Evolutionary conservation across 2,797 vertebrate genomes (phyloP), one percentile per base, ranked within the genome.

Genomic region (Hyperoplus lanceolatus): DNA sequence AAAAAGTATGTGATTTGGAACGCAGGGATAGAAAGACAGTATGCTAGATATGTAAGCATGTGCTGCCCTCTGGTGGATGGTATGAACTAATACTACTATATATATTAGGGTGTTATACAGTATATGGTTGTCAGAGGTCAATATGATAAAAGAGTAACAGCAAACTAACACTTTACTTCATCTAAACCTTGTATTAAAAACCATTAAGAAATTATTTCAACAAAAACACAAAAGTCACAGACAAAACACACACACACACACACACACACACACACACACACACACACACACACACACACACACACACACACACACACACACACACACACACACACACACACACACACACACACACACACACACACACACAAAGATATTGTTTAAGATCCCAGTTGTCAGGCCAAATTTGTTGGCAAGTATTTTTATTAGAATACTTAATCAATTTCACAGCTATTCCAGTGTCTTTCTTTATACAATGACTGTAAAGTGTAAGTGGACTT

Each of bases 31-130:
- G 12, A 46, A 0, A 29, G 10, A 12, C 3, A 42, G 12, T 48
- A 4, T 49, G 15, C 55, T 10, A 41, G 1, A 58, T 49, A 46
- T 38, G 56, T 64, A 10, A 15, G 45, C 4, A 12, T 16, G 39
- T 85, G 65, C 83, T 90, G 88, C 91, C 90, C 85, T 72, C 91
- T 90, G 56, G 61, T 80, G 89, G 81, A 67, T 56, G 9, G 6
- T 18, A 8, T 39, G 56, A 12, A 46, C 18, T 21, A 70, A 4
- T 42, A 45, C 18, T 11, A 29, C 29, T 29, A 29, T 29, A 65
- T 1, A 66, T 29, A 38, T n/a, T 55, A 42, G 51, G 38, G 5
- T 5, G 7, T 7, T 57, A 18, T 18, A 18, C 14, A 29, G 2
- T 14, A n/a, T 7, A 41, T 50, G 21, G 9, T 12, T n/a, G 1